Conservation (phyloP, 2,797 vertebrate species). For the Xerus rutilus region DNA sequence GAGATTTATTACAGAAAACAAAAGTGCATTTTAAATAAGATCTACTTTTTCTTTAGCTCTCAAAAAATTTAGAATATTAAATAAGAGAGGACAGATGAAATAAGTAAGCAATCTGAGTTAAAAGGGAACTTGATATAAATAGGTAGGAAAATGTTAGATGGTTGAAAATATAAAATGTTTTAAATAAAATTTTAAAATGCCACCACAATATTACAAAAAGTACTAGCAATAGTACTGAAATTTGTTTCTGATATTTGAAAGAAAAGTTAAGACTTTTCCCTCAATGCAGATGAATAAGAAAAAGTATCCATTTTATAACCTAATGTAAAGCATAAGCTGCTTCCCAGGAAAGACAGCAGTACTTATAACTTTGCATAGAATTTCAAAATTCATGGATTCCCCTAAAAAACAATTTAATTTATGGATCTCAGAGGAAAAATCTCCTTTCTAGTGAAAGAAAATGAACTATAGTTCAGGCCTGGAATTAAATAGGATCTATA, state of each 20-base stretch:
- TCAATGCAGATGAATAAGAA: neutral
- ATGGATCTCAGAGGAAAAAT: neutral
- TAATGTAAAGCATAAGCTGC: neutral
- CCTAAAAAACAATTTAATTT: neutral
- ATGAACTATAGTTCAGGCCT: neutral
- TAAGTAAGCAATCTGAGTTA: constrained; percentile 42
- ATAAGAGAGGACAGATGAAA: constrained; percentile 30
- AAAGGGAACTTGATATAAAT: constrained; percentile 42
- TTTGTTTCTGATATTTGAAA: neutral
- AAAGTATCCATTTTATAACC: neutral
- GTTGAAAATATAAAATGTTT: constrained; percentile 23
- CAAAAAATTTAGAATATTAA: constrained; percentile 53
- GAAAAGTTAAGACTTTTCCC: neutral
- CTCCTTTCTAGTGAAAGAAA: neutral
- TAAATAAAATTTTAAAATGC: constrained; percentile 26
- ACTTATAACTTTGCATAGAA: constrained; percentile 33
- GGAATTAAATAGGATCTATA: constrained; percentile 16
- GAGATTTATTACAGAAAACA: neutral
- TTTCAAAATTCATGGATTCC: constrained; percentile 24
- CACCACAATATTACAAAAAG: constrained; percentile 15
- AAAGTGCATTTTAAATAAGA: constrained; percentile 23
- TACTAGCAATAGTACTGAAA: neutral
- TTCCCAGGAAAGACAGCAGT: neutral
- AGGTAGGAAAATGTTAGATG: constrained; percentile 23
- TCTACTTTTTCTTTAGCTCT: constrained; percentile 35